Evolutionary conservation across 2,888 invertebrate species (phyloP).

Genomic region (Sarcophaga caerulescens): DNA sequence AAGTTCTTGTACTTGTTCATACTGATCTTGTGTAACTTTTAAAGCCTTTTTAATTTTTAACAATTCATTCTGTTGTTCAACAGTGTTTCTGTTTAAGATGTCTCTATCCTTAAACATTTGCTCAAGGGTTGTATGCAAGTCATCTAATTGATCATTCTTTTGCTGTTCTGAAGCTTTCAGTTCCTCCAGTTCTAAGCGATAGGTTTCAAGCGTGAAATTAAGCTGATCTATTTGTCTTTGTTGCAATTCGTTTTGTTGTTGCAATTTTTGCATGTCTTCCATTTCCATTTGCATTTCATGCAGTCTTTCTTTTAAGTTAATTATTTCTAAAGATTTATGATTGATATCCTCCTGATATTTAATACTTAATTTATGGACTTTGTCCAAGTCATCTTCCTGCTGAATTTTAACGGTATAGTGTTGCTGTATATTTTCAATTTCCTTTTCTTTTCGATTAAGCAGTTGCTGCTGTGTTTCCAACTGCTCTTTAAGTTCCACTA

Average conservation of each 20-base stretch:
- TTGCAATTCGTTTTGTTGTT: conserved; percentile 73
- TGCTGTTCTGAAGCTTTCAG: conserved; percentile 67
- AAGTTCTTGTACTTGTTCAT: conserved; percentile 71
- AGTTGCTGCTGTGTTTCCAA: conserved; percentile 71
- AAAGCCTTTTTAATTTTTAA: conserved; percentile 71
- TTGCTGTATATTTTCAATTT: conserved; percentile 72
- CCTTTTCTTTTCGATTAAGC: conserved; percentile 72
- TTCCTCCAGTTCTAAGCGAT: conserved; percentile 72
- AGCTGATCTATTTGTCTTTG: conserved; percentile 74
- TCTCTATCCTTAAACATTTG: conserved; percentile 67
- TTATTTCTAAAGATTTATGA: conserved; percentile 74
- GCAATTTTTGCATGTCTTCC: conserved; percentile 70
- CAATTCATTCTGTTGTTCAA: conserved; percentile 61
- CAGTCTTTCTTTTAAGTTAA: conserved; percentile 72
- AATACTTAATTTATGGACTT: conserved; percentile 75
- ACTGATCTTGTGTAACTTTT: conserved; percentile 71
- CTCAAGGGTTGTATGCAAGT: conserved; percentile 65
- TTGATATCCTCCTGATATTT: conserved; percentile 74
- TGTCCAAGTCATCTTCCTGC: conserved; percentile 72
- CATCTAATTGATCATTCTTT: conserved; percentile 72
- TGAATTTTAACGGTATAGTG: conserved; percentile 73
- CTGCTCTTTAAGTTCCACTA: conserved; percentile 72
- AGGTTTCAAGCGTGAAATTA: conserved; percentile 71
- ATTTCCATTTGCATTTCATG: conserved; percentile 73
- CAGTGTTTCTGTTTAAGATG: conserved; percentile 47